Base-by-base conservation (phyloP, 2,113 vertebrate genomes). In the Campylomormyrus numenius region DNA sequence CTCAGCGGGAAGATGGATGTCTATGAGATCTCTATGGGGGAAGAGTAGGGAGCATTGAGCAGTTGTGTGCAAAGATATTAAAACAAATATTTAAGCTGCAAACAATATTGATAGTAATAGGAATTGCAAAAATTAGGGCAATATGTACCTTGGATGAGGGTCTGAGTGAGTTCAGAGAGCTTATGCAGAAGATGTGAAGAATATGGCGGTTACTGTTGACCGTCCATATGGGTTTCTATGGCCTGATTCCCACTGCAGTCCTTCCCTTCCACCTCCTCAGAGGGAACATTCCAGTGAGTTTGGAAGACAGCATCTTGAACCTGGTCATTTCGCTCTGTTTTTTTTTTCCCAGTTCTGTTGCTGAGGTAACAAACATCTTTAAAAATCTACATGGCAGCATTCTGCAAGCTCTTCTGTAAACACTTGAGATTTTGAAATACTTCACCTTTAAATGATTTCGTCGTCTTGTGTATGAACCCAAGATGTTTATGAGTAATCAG, bases 341-440 rank as follows among this genome's bases (percentile, higher is more conserved):
- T 85, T 27, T 48, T 42, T 42, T 42, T 0, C 39, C 3, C 46
- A 85, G 45, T 31, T 85, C 84, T 27, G 84, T 85, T 85, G 46
- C 45, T 85, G 84, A 49, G 46, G 84, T 85, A 85, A 85, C 84
- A 85, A 15, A 27, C 24, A 86, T 86, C 84, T 86, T 86, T 31
- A 48, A 31, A 86, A 86, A 27, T 45, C 24, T 3, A 50, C 46
- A 49, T 2, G 5, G n/a, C 24, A 2, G 1, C 45, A 27, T 50
- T 50, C 42, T 49, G 45, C 84, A 86, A 10, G 21, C 46, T 50
- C 5, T n/a, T 13, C 46, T 31, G 84, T 86, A 86, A 86, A 86
- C 84, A 86, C 84, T 86, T 85, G 84, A 85, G 84, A 85, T 85
- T 86, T 86, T 86, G 48, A 48, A 86, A 13, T 27, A 27, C 48